These are phyloP conservation scores for Pseudomyrmex gracilis DNA, from an alignment of 1,140 invertebrate species.

Conservation along the genomic window DNA sequence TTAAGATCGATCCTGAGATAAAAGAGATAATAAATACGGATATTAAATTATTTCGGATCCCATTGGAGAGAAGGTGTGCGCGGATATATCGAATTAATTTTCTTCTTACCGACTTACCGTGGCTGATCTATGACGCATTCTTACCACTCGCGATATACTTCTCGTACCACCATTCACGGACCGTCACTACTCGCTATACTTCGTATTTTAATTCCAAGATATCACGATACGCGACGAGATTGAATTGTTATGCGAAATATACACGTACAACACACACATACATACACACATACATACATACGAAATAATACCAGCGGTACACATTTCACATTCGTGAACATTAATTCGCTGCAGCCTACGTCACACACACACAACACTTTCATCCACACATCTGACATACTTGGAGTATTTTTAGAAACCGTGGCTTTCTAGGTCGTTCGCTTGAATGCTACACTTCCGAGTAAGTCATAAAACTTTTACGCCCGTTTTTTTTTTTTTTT, in stretches of 20 bases:
- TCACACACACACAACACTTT: slow-evolving; percentile 28
- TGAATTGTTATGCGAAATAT: slow-evolving; percentile 2
- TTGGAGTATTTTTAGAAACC: slow-evolving; percentile 62
- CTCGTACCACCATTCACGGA: neutral
- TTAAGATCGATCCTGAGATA: slow-evolving; percentile 9
- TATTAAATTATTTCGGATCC: slow-evolving; percentile 17
- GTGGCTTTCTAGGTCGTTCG: slow-evolving; percentile 59
- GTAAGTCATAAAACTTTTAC: slow-evolving; percentile 36
- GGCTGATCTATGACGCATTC: neutral
- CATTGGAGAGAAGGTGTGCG: neutral
- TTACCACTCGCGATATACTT: slow-evolving; percentile 1
- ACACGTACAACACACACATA: too few relatives aligned
- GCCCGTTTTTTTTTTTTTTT: slow-evolving; percentile 37
- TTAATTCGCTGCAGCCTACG: slow-evolving; percentile 47
- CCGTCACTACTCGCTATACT: neutral
- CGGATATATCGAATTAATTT: neutral
- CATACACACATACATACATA: too few relatives aligned
- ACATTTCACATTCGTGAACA: slow-evolving; percentile 2
- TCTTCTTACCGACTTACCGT: neutral
- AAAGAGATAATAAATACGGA: neutral
- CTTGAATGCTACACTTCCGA: slow-evolving; percentile 46
- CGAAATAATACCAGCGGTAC: too few relatives aligned
- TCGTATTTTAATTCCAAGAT: neutral
- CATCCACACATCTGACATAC: slow-evolving; percentile 55
- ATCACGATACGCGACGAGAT: slow-evolving; percentile 9